Evolutionary conservation across 1,140 invertebrate genomes (phyloP).

Genomic region (Psilanteris sp.): DNA sequence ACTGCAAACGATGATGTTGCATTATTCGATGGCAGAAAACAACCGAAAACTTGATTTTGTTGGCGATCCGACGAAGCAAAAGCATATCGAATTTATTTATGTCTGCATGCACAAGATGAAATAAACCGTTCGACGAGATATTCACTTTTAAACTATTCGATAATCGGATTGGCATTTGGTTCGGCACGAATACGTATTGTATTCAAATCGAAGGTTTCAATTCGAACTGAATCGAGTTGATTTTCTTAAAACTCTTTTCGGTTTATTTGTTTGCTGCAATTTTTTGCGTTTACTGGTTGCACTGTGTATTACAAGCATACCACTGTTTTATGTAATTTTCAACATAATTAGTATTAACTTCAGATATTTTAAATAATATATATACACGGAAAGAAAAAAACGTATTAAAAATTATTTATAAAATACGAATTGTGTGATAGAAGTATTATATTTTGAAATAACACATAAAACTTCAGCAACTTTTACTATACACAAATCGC

Average conservation of each 20-base stretch:
- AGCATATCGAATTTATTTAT: slow-evolving; percentile 34
- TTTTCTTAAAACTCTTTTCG: slow-evolving; percentile 36
- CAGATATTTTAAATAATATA: too few relatives aligned
- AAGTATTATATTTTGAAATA: too few relatives aligned
- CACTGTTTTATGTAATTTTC: too few relatives aligned
- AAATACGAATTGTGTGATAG: too few relatives aligned
- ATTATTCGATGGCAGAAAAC: slow-evolving; percentile 55
- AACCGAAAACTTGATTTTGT: slow-evolving; percentile 49
- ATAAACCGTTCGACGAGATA: slow-evolving; percentile 29
- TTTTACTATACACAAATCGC: too few relatives aligned
- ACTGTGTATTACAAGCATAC: too few relatives aligned
- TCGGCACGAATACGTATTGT: slow-evolving; percentile 47
- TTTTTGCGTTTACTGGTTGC: too few relatives aligned
- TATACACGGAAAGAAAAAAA: too few relatives aligned
- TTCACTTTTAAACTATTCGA: slow-evolving; percentile 47
- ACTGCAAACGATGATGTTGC: slow-evolving; percentile 53
- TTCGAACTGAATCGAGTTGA: slow-evolving; percentile 23
- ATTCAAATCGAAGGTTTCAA: slow-evolving; percentile 40
- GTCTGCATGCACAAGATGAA: slow-evolving; percentile 18
- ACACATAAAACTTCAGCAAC: too few relatives aligned
- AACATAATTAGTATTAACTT: too few relatives aligned
- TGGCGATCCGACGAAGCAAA: slow-evolving; percentile 13
- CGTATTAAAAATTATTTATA: too few relatives aligned
- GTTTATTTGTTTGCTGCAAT: slow-evolving; percentile 5
- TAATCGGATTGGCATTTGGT: slow-evolving; percentile 58